Base-by-base conservation (phyloP, 2,888 invertebrate species). In the Stenurella melanura region DNA sequence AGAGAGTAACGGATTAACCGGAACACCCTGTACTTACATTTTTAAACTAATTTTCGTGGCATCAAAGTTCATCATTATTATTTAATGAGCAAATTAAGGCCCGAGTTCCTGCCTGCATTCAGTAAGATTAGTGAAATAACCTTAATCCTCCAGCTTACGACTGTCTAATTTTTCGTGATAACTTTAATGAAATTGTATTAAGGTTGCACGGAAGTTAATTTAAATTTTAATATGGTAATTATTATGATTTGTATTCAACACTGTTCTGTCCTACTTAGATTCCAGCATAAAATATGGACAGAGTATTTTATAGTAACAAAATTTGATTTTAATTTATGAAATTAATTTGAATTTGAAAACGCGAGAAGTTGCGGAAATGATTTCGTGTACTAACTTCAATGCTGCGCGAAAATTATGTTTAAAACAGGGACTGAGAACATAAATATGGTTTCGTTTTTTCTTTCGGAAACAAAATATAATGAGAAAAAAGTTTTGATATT, bases 201-300 rank as follows among this genome's bases (percentile, higher is more conserved):
- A 38, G 63, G 38, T 64, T 38, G 17, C n/a, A 11, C 38, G 26
- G 64, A 64, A 64, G 42, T 38, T 19, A 12, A 64, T 64, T 64
- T 38, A 18, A 18, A 64, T 64, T 64, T 64, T 42, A 42, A 64
- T n/a, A 50, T 50, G 50, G n/a, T 50, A 50, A 50, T 50, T 50
- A 50, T 50, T 50, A 50, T 50, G 50, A 50, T 50, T 50, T 50
- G 50, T n/a, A 50, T 50, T 50, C 50, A 50, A 50, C 50, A 12
- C 50, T 50, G 50, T n/a, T 50, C 6, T 50, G 50, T 50, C n/a
- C 50, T 50, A 50, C n/a, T 50, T 50, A 50, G 50, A 50, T 50
- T 50, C 50, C 50, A 50, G n/a, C n/a, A 12, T 50, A 50, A 50
- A 50, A 50, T 50, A 50, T 50, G 50, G 50, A 15, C 6, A 50